These are phyloP conservation scores for Aphyosemion australe DNA, from an alignment of 2,113 vertebrate species.

Conservation along the genomic window DNA sequence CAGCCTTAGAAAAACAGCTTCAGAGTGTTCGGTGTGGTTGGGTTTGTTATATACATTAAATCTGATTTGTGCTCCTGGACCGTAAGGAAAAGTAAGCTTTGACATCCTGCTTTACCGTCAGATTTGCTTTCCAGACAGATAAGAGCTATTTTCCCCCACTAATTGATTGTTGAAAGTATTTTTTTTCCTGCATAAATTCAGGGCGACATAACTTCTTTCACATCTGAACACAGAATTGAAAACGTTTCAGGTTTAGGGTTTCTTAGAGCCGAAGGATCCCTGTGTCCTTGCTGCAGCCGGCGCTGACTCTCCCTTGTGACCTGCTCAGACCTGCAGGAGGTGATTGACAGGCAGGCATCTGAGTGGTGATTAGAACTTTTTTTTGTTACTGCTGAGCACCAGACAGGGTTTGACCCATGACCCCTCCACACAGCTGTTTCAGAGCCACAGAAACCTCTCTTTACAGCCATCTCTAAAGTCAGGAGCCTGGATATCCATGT, in stretches of 20 bases:
- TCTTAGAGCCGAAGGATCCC: slow-evolving; percentile 23
- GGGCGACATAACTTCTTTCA: slow-evolving; percentile 18
- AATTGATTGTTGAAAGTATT: slow-evolving; percentile 45
- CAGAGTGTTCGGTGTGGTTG: slow-evolving; percentile 59
- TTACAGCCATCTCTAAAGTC: slow-evolving; percentile 51
- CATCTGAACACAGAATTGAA: slow-evolving; percentile 3
- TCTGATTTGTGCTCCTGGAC: slow-evolving; percentile 58
- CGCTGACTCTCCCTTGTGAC: slow-evolving; percentile 22
- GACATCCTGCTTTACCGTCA: slow-evolving; percentile 60
- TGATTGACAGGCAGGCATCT: slow-evolving; percentile 76
- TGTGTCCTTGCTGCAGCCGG: not conserved
- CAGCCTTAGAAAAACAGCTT: slow-evolving; percentile 77
- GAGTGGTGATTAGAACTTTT: slow-evolving; percentile 80
- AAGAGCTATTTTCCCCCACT: slow-evolving; percentile 15
- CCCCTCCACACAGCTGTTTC: slow-evolving; percentile 80
- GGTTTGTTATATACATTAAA: slow-evolving; percentile 80
- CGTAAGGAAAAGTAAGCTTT: slow-evolving; percentile 60
- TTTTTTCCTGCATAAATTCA: slow-evolving; percentile 27
- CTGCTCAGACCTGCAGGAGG: slow-evolving; percentile 74
- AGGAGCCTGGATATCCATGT: slow-evolving; percentile 12
- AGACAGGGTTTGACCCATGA: slow-evolving; percentile 80
- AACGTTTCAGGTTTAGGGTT: slow-evolving; percentile 2
- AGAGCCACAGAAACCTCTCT: slow-evolving; percentile 51
- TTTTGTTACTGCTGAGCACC: slow-evolving; percentile 67
- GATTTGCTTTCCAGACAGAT: slow-evolving; percentile 57